A percentile compares a stretch with the other conserved stretches of the same genome.
Conservation (phyloP, 2,797 vertebrate genomes). For the Setipinna tenuifilis region DNA sequence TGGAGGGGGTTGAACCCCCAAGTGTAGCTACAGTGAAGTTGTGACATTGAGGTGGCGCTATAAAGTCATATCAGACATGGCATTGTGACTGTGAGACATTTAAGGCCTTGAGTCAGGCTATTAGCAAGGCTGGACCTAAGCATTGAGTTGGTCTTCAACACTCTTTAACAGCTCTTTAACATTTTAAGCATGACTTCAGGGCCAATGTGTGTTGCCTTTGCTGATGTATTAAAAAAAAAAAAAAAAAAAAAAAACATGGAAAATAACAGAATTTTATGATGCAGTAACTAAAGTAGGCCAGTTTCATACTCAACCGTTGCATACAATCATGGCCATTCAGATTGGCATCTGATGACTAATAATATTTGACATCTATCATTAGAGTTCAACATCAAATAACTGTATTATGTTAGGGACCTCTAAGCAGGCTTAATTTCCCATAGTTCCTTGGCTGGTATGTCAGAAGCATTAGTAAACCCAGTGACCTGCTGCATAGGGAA, state of each 20-base stretch:
- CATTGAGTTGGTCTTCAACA: neutral
- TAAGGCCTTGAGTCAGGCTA: neutral
- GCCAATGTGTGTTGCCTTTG: neutral
- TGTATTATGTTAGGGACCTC: neutral
- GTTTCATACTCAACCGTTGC: neutral
- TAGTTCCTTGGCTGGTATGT: neutral
- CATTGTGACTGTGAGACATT: neutral
- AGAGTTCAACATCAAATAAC: neutral
- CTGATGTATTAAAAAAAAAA: no score
- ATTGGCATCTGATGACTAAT: neutral
- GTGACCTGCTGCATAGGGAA: neutral
- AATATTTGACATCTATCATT: neutral
- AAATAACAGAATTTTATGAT: neutral
- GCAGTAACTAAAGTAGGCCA: neutral
- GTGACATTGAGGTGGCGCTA: neutral
- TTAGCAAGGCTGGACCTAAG: neutral
- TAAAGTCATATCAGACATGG: neutral
- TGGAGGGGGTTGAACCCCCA: neutral
- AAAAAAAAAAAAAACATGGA: neutral
- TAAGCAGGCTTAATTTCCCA: neutral
- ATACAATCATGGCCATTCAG: neutral
- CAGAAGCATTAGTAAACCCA: neutral
- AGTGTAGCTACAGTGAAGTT: neutral
- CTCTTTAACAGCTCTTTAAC: neutral
- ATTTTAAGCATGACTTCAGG: slow-evolving; percentile 2